phyloP scores from a whole-genome alignment of 1,140 invertebrate species.

The Drosophila willistoni region DNA sequence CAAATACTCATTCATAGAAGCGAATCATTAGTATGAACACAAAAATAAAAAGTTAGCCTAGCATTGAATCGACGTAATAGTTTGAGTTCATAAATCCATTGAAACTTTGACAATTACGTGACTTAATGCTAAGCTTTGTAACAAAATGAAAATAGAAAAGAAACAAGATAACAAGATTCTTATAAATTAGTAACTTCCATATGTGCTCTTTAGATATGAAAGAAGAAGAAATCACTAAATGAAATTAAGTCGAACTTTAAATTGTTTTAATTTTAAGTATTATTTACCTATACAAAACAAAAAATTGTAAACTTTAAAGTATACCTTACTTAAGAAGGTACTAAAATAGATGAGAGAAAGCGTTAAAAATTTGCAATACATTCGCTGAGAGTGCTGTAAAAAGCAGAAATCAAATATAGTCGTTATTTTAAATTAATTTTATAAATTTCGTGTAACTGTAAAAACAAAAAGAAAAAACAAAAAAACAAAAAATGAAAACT shows the following conservation, averaged over 20 bases:
- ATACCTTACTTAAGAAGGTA: conserved; percentile 49
- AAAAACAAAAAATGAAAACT: conserved; percentile 40
- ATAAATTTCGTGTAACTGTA: conserved; percentile 64
- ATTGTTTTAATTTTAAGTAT: conserved; percentile 79
- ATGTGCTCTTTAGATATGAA: conserved; percentile 76
- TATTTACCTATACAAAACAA: conserved; percentile 68
- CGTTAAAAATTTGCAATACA: conserved; percentile 58
- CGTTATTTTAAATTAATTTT: conserved; percentile 76
- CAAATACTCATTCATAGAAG: conserved; percentile 54
- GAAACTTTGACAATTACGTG: conserved; percentile 64
- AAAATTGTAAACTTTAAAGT: conserved; percentile 29
- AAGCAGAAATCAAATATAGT: conserved; percentile 81
- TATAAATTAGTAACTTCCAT: conserved; percentile 54
- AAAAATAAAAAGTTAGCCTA: conserved; percentile 52
- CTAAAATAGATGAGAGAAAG: conserved; percentile 33
- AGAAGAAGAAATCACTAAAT: conserved; percentile 50
- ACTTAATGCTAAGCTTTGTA: conserved; percentile 74
- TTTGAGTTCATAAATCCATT: conserved; percentile 25
- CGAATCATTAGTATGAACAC: conserved; percentile 38
- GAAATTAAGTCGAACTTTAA: conserved; percentile 78
- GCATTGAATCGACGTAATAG: conserved; percentile 80
- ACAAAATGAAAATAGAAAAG: conserved; percentile 29
- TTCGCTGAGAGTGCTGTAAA: conserved; percentile 69
- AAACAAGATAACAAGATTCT: conserved; percentile 22
- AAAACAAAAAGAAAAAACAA: conserved; percentile 56